Evolutionary conservation across 2,888 invertebrate species (phyloP), one percentile per base, ranked within the genome.

Genomic region (Drosophila monieri): DNA sequence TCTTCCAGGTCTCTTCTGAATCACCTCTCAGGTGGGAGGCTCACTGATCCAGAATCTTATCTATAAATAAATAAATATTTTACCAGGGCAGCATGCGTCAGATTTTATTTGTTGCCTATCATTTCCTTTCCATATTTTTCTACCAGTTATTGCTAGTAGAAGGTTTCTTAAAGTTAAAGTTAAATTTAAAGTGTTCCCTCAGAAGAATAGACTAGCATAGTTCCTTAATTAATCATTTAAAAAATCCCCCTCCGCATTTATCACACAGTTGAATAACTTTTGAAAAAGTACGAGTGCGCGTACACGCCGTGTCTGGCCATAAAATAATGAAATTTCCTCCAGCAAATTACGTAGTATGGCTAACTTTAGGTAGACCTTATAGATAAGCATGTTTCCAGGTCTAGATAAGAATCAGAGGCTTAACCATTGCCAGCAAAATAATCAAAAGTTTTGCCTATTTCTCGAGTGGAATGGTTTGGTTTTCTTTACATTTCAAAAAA

Each of bases 191-290:
- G n/a, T n/a, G n/a, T n/a, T n/a, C n/a, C n/a, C n/a, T n/a, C n/a
- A n/a, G n/a, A n/a, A n/a, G n/a, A n/a, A n/a, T n/a, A n/a, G n/a
- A n/a, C n/a, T n/a, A n/a, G n/a, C n/a, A n/a, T n/a, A n/a, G n/a
- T n/a, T n/a, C n/a, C n/a, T 35, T 35, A 39, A 49, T 53, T 60
- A 68, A 54, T 60, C 68, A 68, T 60, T 8, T n/a, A 14, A 37
- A 62, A 53, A 62, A 55, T 8, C 37, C 70, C 70, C 62, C 39
- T 53, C 55, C 14, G 27, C 46, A 23, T 52, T 52, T 61, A 56
- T 69, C 55, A 30, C 21, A 35, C 4, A n/a, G 14, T 69, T 47
- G 4, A 68, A 57, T 41, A 57, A 53, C 27, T 46, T 43, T 15
- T 21, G 21, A 27, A 52, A 41, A 18, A 44, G 18, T 51, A 61